Conservation (phyloP, 2,888 invertebrate genomes). For the Danaus chrysippus region DNA sequence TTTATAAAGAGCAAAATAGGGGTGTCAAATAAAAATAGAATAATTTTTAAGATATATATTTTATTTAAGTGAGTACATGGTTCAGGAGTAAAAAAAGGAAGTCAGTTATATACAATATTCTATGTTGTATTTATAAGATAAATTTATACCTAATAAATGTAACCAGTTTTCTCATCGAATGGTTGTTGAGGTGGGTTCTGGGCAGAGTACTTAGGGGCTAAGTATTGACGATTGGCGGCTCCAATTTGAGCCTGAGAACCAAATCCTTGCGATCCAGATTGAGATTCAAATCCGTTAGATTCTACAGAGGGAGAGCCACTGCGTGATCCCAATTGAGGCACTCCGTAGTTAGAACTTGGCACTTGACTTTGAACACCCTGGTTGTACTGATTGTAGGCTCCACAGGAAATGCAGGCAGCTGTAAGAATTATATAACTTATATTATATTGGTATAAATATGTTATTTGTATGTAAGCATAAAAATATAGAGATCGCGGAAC, state of each 20-base stretch:
- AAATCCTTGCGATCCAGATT: conserved; percentile 26
- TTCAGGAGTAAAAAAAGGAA: no score
- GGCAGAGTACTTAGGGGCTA: conserved; percentile 51
- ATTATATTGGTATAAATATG: no score
- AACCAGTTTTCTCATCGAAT: conserved; percentile 53
- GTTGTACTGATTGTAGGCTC: no score
- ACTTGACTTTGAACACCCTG: no score
- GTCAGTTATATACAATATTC: conserved; percentile 22
- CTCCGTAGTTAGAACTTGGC: conserved; percentile 37
- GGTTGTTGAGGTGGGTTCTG: conserved; percentile 59
- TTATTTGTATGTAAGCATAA: no score
- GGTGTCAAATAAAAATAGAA: no score
- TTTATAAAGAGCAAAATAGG: no score
- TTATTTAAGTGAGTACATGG: no score
- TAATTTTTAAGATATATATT: no score
- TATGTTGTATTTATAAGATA: conserved; percentile 16
- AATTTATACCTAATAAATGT: conserved; percentile 51
- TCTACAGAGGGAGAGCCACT: conserved; percentile 17
- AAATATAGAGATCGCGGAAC: no score
- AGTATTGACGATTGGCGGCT: conserved; percentile 57
- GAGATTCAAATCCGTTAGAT: conserved; percentile 16
- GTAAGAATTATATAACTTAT: no score
- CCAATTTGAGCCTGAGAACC: conserved; percentile 38
- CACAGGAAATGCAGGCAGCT: no score
- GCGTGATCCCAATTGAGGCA: conserved; percentile 30